phyloP scores from a whole-genome alignment of 2,113 vertebrate species.

The Aix galericulata region DNA sequence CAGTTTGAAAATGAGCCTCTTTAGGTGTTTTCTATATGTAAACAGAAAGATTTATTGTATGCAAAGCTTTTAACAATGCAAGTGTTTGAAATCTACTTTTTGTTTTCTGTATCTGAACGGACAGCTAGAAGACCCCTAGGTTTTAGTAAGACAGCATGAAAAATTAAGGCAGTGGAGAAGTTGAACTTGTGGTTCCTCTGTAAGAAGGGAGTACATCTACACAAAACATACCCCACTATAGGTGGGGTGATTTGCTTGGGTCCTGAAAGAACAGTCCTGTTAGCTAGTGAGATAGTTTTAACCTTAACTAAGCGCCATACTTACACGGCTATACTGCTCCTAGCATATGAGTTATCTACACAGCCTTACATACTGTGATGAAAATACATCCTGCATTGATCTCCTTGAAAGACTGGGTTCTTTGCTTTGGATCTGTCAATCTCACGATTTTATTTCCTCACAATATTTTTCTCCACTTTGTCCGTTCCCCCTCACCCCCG shows the following conservation, averaged over 20 bases:
- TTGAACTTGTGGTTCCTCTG: background rate
- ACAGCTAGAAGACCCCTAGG: background rate
- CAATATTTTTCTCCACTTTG: background rate
- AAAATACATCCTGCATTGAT: background rate
- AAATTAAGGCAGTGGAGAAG: background rate
- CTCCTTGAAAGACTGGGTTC: background rate
- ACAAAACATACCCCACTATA: background rate
- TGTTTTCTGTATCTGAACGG: background rate
- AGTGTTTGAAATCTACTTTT: background rate
- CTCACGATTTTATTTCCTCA: background rate
- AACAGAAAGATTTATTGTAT: background rate
- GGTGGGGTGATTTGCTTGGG: background rate
- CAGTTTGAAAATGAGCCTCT: background rate
- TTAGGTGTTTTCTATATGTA: background rate
- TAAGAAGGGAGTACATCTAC: background rate
- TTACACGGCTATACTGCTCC: background rate
- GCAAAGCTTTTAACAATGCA: background rate
- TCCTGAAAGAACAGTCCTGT: background rate
- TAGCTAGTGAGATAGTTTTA: background rate
- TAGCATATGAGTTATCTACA: background rate
- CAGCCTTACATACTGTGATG: background rate
- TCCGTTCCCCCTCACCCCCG: background rate
- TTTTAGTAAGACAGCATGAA: background rate
- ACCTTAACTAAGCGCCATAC: background rate
- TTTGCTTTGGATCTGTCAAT: background rate